Percentiles rank a stretch among this genome's conserved stretches.
phyloP scores from a whole-genome alignment of 1,140 invertebrate species.

The Apocrypta bakeri region DNA sequence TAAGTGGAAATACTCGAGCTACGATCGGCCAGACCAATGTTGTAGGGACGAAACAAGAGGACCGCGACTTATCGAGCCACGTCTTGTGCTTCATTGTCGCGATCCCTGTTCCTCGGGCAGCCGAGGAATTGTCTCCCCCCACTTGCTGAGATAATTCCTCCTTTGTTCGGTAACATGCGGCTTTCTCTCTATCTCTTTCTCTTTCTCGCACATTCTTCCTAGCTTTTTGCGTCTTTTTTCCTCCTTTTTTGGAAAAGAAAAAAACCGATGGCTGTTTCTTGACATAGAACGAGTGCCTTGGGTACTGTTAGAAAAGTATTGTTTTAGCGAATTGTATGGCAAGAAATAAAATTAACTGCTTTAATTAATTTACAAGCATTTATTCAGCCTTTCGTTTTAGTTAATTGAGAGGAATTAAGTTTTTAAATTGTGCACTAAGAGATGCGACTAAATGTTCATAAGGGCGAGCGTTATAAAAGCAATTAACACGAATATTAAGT shows the following conservation, averaged over 20 bases:
- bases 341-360: neutral
- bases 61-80: constrained; percentile 12
- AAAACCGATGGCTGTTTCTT: neutral
- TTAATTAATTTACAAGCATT: neutral
- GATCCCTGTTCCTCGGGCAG: neutral
- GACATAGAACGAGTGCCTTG: neutral
- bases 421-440: neutral
- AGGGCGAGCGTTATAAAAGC: too few species aligned
- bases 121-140: neutral
- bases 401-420: neutral
- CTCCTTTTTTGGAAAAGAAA: neutral
- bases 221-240: neutral
- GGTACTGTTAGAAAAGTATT: neutral
- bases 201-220: neutral
- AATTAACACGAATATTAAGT: neutral
- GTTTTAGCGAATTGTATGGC: neutral
- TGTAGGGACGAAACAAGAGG: neutral
- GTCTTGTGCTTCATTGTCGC: neutral
- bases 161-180: neutral
- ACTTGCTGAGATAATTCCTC: neutral
- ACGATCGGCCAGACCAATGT: neutral
- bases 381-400: constrained; percentile 37
- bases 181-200: constrained; percentile 10
- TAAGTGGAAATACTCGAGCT: neutral
- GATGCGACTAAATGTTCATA: too few species aligned